These are phyloP conservation scores for Irena cyanogastra DNA, from an alignment of 2,113 vertebrate genomes.

Conservation along the genomic window DNA sequence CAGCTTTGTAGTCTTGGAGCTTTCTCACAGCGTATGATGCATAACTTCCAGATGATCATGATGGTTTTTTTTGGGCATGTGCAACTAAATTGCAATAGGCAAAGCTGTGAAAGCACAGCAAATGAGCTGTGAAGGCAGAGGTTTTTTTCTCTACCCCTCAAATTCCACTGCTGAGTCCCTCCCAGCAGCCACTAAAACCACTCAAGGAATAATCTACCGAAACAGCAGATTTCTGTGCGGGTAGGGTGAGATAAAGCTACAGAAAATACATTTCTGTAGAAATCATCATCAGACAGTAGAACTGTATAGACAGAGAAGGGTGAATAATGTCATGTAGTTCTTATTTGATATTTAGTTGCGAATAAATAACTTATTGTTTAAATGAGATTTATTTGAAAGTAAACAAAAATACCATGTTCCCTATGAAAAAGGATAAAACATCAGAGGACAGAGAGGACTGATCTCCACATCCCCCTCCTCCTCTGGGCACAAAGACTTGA, in stretches of 20 bases:
- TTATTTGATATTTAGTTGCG: not conserved
- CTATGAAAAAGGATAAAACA: not conserved
- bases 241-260: not conserved
- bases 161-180: not conserved
- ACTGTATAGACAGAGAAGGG: not conserved
- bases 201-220: not conserved
- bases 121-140: not conserved
- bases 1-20: not conserved
- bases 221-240: not conserved
- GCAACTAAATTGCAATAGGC: not conserved
- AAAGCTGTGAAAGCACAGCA: not conserved
- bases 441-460: not conserved
- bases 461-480: not conserved
- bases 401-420: not conserved
- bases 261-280: not conserved
- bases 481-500: not conserved
- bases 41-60: not conserved
- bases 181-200: not conserved
- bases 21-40: not conserved
- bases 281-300: not conserved
- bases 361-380: not conserved
- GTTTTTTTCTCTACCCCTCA: not conserved
- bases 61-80: not conserved
- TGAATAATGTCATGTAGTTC: not conserved
- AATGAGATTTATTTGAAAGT: not conserved